Base-by-base conservation (phyloP, 2,797 vertebrate species). In the Peromyscus melanophrys region DNA sequence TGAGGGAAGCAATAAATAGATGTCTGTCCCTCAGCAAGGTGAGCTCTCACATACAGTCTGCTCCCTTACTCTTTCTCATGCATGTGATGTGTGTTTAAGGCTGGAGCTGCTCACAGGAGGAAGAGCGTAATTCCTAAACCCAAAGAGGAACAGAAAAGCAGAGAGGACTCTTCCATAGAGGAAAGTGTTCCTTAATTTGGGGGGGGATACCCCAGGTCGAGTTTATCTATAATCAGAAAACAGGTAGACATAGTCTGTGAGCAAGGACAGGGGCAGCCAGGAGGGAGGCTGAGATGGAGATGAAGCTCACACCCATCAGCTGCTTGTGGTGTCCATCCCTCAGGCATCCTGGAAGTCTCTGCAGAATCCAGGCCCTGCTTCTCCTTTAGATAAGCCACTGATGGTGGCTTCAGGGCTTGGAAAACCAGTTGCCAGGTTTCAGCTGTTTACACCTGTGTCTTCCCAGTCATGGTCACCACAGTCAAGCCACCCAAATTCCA, bases 301-400 rank as follows among this genome's bases (percentile, higher is more conserved):
- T 16, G 27, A 31, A 19, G 37, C 23, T 61, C 43, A 34, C 31
- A 25, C 3, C 2, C 27, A 3, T 4, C 7, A 19, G 59, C 89
- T 37, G 23, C 52, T 37, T 2, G 1, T 12, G 11, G 40, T 0
- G 34, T 59, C 80, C n/a, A 59, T n/a, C 40, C 84, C 14, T 2
- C 0, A 0, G 13, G 2, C 31, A 2, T 59, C 71, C 2, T 0
- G 11, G n/a, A 80, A 40, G 31, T 46, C n/a, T 63, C 71, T 10
- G 31, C 19, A 57, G 77, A 57, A 34, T 63, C 52, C 7, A 14
- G 34, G 31, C 27, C 84, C 88, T 8, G 7, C 29, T 77, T 40
- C 17, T 9, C 52, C 87, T 69, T 59, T 69, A 6, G 7, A 49
- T 65, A 13, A 21, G 19, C 49, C 19, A 40, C 21, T 29, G 73